Evolutionary conservation across 2,888 invertebrate genomes (phyloP).

Genomic region (Acanthosepion lycidas): DNA sequence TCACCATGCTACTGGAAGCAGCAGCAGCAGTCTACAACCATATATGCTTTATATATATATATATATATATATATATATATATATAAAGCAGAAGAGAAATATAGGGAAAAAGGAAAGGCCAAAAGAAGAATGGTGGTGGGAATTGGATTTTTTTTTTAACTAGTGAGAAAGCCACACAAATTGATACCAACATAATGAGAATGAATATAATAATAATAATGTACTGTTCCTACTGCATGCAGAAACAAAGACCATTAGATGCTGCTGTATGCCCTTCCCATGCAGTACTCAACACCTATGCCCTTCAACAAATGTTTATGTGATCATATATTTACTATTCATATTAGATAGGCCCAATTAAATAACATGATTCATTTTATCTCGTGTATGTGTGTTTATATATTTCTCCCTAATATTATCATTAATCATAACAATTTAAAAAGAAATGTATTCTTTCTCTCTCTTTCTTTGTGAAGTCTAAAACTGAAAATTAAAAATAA

Average conservation of each 20-base stretch:
- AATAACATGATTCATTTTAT: not conserved
- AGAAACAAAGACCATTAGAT: constrained; percentile 33
- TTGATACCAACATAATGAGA: constrained; percentile 33
- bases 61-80: not conserved
- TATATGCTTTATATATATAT: not conserved
- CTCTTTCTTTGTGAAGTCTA: not conserved
- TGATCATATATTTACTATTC: not conserved
- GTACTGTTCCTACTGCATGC: constrained; percentile 4
- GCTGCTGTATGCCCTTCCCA: constrained; percentile 21
- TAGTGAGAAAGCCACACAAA: constrained; percentile 33
- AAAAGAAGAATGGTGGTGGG: not conserved
- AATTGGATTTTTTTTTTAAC: not conserved
- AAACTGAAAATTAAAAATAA: not conserved
- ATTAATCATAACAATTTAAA: not conserved
- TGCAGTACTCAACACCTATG: constrained; percentile 22
- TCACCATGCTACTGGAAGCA: not conserved
- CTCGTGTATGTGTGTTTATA: not conserved
- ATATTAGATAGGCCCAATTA: not conserved
- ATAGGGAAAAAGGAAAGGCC: not conserved
- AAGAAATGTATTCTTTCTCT: not conserved
- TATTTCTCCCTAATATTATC: not conserved
- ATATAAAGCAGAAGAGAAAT: not conserved
- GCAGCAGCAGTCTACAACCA: constrained; percentile 33
- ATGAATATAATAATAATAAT: constrained; percentile 33
- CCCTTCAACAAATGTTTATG: not conserved